phyloP scores from a whole-genome alignment of 2,797 vertebrate genomes.

The Lates japonicus region DNA sequence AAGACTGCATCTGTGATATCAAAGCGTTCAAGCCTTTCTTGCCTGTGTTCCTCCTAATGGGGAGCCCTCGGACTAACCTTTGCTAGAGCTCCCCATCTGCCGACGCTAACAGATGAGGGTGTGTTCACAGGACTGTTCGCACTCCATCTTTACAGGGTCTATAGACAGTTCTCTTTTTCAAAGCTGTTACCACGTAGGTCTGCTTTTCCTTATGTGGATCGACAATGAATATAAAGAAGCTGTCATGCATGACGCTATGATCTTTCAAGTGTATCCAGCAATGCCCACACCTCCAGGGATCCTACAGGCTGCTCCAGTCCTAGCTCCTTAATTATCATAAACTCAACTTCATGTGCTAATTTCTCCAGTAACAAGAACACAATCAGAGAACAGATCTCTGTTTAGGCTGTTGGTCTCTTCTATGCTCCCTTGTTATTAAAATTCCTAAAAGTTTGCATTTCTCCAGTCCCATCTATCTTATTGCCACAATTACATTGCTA shows the following conservation, averaged over 20 bases:
- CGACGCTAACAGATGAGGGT: slow-evolving; percentile 53
- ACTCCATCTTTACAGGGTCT: slow-evolving; percentile 12
- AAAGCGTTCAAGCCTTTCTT: slow-evolving; percentile 43
- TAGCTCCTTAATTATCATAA: background rate
- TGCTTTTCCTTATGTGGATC: background rate
- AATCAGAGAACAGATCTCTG: background rate
- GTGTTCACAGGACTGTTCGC: slow-evolving; percentile 39
- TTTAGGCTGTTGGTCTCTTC: background rate
- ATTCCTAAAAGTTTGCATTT: slow-evolving; percentile 22
- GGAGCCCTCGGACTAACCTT: slow-evolving; percentile 62
- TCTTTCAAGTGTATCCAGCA: background rate
- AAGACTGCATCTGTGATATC: slow-evolving; percentile 49
- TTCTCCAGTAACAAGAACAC: background rate
- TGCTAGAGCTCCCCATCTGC: slow-evolving; percentile 63
- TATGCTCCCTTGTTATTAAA: background rate
- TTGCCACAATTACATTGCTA: slow-evolving; percentile 21
- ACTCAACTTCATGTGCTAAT: slow-evolving; percentile 29
- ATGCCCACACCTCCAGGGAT: slow-evolving; percentile 2
- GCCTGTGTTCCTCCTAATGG: slow-evolving; percentile 54
- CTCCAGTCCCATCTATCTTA: slow-evolving; percentile 3
- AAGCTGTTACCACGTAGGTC: slow-evolving; percentile 7
- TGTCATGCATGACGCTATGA: slow-evolving; percentile 1
- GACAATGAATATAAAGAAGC: slow-evolving; percentile 22
- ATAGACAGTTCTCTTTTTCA: slow-evolving; percentile 4
- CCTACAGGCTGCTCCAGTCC: background rate